Conservation (phyloP, 2,888 invertebrate genomes). For the Drosophila barbarae region DNA sequence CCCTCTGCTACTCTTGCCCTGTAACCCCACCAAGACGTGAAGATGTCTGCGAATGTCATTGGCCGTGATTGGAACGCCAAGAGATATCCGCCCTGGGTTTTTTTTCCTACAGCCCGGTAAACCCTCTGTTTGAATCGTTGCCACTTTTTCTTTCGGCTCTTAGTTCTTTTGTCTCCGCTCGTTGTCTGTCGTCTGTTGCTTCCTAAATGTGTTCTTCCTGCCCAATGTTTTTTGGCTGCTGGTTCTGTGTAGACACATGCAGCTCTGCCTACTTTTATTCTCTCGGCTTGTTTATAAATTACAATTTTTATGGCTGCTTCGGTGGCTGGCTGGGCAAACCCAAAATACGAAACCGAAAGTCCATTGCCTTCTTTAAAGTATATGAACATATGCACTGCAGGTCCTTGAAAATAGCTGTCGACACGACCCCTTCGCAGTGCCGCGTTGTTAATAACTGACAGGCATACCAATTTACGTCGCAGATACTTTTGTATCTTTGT, state of each 20-base stretch:
- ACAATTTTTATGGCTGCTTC: conserved; percentile 60
- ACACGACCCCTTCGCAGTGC: conserved; percentile 43
- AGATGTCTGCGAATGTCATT: conserved; percentile 51
- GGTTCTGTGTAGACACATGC: conserved; percentile 49
- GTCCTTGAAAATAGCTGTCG: conserved; percentile 67
- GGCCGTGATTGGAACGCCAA: conserved; percentile 65
- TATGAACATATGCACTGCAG: conserved; percentile 31
- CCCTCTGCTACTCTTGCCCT: not conserved
- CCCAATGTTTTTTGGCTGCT: conserved; percentile 44
- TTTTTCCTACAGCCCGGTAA: conserved; percentile 10
- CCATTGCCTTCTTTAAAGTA: conserved; percentile 39
- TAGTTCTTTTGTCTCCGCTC: conserved; percentile 38
- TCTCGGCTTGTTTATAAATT: conserved; percentile 61
- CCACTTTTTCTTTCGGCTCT: conserved; percentile 56
- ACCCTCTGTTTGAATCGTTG: conserved; percentile 18
- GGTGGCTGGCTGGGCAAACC: conserved; percentile 41
- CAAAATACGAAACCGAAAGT: conserved; percentile 30
- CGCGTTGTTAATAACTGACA: conserved; percentile 63
- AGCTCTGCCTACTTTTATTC: conserved; percentile 51
- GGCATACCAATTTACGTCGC: conserved; percentile 52
- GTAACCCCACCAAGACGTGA: conserved; percentile 44
- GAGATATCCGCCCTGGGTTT: conserved; percentile 53
- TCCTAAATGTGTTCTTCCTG: conserved; percentile 55
- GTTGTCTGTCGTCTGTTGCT: conserved; percentile 41
- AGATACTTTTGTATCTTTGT: conserved; percentile 66